Base-by-base conservation (phyloP, 2,797 vertebrate species). In the Gobionotothen gibberifrons region DNA sequence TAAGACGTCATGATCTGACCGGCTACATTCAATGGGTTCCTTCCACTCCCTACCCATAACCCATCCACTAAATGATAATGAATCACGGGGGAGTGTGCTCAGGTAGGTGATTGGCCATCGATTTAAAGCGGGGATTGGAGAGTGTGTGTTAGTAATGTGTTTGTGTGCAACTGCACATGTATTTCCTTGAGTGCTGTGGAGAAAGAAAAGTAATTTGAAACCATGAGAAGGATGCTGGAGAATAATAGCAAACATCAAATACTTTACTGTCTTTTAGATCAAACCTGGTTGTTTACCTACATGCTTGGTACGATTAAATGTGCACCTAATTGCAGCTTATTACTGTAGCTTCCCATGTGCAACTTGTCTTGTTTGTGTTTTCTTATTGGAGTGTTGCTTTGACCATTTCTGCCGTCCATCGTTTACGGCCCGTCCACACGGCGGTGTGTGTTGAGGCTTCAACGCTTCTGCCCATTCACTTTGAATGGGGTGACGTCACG, bases 11-110 rank as follows among this genome's bases (percentile, higher is more conserved):
- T 44, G 55, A 77, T 79, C 53, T 9, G 48, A 53, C 29, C 56
- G 46, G 61, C 54, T 78, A 73, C 76, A 87, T 72, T 85, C 77
- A 64, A 86, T 71, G 76, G 47, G 49, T 72, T 72, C 17, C 36
- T 62, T 76, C 65, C 57, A 16, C 60, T 76, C 68, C 52, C 60
- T 81, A 58, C 76, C 75, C 72, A 78, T 76, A 86, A 87, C 76
- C 71, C 74, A 85, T 85, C 74, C 63, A 60, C 71, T 81, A 68
- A 84, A 87, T 84, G 59, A 80, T 81, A 83, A 76, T 58, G 22
- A 87, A 81, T 84, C 64, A 69, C 21, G 29, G 12, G 76, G 54
- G 19, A 70, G 22, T 61, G 48, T 48, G 65, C 58, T 71, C 44
- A 64, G 58, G 53, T 76, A 66, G 73, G 73, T 82, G 74, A 84